Evolutionary conservation across 2,797 vertebrate species (phyloP).

Genomic region (Gadopsis marmoratus): DNA sequence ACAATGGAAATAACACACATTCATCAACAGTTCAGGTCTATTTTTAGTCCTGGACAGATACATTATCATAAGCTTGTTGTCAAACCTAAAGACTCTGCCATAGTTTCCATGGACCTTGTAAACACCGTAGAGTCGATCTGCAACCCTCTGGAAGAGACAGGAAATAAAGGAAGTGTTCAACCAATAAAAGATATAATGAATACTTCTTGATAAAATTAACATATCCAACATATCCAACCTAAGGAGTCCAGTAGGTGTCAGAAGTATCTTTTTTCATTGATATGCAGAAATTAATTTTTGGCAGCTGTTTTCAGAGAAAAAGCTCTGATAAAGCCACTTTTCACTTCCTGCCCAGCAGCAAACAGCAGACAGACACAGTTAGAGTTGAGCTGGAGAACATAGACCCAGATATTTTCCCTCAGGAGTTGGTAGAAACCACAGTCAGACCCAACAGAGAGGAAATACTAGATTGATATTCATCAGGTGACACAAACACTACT

Average conservation of each 20-base stretch:
- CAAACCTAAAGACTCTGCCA: slow-evolving; percentile 96
- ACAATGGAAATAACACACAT: neutral
- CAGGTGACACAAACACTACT: no score
- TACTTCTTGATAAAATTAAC: neutral
- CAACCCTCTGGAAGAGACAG: slow-evolving; percentile 88
- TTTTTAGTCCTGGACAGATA: neutral
- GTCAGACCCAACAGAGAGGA: no score
- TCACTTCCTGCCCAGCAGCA: no score
- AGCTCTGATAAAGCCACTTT: no score
- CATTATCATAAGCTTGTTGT: neutral
- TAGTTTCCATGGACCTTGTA: slow-evolving; percentile 99
- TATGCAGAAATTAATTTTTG: neutral
- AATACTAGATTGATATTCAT: no score
- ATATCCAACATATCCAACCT: neutral
- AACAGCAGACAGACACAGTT: no score
- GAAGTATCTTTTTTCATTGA: neutral
- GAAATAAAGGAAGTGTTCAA: neutral
- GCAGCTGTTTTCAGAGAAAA: no score
- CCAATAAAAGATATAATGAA: neutral
- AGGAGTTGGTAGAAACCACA: no score
- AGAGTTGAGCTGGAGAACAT: no score
- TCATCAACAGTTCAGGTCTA: neutral
- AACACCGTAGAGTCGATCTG: slow-evolving; percentile 95
- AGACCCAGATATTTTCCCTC: no score
- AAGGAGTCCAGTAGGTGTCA: neutral